Conservation (phyloP, 1,140 invertebrate genomes). For the Melitaea cinxia region DNA sequence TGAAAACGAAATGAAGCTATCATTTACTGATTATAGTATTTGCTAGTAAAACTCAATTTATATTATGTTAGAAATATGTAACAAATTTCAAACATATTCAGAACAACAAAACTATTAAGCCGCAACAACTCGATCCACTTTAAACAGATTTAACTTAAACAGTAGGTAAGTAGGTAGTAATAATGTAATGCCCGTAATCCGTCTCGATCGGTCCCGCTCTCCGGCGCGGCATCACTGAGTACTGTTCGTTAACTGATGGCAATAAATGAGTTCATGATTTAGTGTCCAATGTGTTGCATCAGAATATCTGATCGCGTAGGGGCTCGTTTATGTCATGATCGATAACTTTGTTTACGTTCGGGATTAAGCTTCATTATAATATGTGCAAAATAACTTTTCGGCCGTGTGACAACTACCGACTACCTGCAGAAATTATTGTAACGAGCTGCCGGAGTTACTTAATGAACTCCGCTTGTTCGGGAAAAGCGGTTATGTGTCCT, state of each 20-base stretch:
- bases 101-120: no score
- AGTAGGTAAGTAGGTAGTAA: slow-evolving; percentile 27
- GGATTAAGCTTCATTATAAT: slow-evolving; percentile 56
- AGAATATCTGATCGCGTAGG: slow-evolving; percentile 52
- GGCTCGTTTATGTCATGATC: slow-evolving; percentile 59
- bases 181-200: slow-evolving; percentile 54
- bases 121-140: neutral
- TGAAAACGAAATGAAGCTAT: no score
- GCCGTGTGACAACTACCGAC: slow-evolving; percentile 13
- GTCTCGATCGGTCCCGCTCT: slow-evolving; percentile 41
- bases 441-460: slow-evolving; percentile 24
- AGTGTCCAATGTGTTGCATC: slow-evolving; percentile 57
- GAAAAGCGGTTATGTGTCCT: slow-evolving; percentile 17
- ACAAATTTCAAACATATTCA: no score
- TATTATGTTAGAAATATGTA: no score
- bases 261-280: slow-evolving; percentile 72
- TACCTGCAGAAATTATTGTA: slow-evolving; percentile 31
- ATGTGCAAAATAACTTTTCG: slow-evolving; percentile 40
- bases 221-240: slow-evolving; percentile 52
- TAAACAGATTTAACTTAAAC: slow-evolving; percentile 14
- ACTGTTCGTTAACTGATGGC: slow-evolving; percentile 68
- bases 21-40: no score
- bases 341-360: slow-evolving; percentile 55
- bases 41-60: no score
- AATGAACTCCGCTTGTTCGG: slow-evolving; percentile 26